Base-by-base conservation (phyloP, 2,888 invertebrate genomes). In the Halictus ligatus region DNA sequence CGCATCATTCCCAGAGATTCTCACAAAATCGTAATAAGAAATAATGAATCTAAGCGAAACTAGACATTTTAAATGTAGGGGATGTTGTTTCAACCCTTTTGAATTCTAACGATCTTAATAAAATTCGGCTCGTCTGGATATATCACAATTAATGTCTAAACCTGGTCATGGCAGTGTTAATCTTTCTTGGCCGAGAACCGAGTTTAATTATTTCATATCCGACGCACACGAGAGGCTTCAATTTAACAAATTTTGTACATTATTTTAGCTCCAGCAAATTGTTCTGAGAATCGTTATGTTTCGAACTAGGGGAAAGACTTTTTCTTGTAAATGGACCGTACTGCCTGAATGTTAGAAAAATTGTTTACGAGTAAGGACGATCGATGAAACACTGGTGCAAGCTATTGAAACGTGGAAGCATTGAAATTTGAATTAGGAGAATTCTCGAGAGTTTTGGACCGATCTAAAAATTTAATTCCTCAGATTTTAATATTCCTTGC, bases 401-500 rank as follows among this genome's bases (percentile, higher is more conserved):
- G 18, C 21, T 13, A 40, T 21, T 40, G 10, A 67, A 71, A 43
- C 12, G 43, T 40, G 43, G 21, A 29, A 0, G 18, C 29, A 71
- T 43, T n/a, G 29, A 43, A 72, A 83, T 83, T 75, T 35, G 72
- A 60, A 60, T 60, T 46, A 40, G 43, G 13, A n/a, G 43, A 43
- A 25, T 69, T 69, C 46, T 5, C 25, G 21, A 77, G 60, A 25
- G 48, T 74, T 80, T 29, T 40, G 54, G 29, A 50, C 50, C 43
- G 40, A 35, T 60, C 46, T 77, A 18, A 80, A 87, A 76, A 87
- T 83, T 80, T 80, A 75, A 83, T 83, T 83, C 72, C 58, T 25
- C 67, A 75, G 87, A 87, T 82, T 87, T 87, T 87, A 87, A 87
- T 87, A 87, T 87, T 81, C 81, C 80, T 74, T 77, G 29, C 60